Evolutionary conservation across 2,113 vertebrate species (phyloP).

Genomic region (Pantherophis guttatus): DNA sequence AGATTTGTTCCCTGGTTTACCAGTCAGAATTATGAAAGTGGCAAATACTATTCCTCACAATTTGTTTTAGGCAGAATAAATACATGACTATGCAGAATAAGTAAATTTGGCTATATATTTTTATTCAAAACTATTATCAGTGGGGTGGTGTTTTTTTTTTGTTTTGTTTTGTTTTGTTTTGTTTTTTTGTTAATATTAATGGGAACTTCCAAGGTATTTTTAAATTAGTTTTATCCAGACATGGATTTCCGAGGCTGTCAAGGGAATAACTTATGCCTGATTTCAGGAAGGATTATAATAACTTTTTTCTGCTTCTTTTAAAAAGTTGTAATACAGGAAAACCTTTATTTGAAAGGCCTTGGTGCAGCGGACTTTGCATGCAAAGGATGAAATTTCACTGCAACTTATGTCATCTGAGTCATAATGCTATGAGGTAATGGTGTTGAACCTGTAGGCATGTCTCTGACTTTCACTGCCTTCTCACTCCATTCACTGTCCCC

Average conservation of each 20-base stretch:
- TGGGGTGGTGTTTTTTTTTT: background rate
- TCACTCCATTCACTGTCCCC: background rate
- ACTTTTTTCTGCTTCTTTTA: background rate
- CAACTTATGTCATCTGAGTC: background rate
- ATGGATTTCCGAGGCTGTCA: background rate
- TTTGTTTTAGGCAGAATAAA: background rate
- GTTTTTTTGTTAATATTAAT: background rate
- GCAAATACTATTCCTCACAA: background rate
- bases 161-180: too few species aligned
- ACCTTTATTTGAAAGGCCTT: background rate
- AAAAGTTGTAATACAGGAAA: background rate
- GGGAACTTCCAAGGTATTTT: background rate
- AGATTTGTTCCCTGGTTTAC: background rate
- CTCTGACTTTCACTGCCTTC: background rate
- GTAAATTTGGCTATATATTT: background rate
- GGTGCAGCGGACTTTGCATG: background rate
- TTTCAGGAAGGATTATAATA: background rate
- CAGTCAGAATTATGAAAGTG: background rate
- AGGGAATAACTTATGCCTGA: background rate
- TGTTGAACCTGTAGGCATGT: background rate
- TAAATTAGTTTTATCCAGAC: background rate
- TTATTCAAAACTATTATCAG: background rate
- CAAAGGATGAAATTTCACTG: background rate
- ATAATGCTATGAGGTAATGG: background rate
- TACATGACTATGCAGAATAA: background rate